Conservation (phyloP, 2,888 invertebrate species). For the Habroteleia sp. region DNA sequence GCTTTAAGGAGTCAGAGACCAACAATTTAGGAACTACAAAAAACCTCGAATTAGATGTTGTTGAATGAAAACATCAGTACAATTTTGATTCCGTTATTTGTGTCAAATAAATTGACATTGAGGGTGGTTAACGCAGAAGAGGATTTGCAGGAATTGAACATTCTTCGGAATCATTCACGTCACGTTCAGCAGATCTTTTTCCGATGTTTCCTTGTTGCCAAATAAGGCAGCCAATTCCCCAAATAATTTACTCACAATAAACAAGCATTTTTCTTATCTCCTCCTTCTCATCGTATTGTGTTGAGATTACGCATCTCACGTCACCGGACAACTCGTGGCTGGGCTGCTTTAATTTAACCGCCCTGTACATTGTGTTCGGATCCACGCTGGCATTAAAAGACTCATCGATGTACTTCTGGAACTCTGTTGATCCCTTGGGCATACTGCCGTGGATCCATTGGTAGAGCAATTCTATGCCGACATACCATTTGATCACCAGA, state of each 20-base stretch:
- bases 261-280: conserved; percentile 72
- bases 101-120: no score
- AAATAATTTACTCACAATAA: conserved; percentile 74
- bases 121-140: no score
- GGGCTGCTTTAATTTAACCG: conserved; percentile 86
- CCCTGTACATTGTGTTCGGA: conserved; percentile 86
- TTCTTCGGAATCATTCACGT: no score
- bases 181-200: conserved; percentile 14
- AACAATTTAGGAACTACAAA: no score
- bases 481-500: conserved; percentile 90
- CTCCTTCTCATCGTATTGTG: conserved; percentile 85
- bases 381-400: conserved; percentile 85
- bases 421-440: conserved; percentile 84
- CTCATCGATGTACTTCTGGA: conserved; percentile 81
- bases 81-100: no score
- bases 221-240: not conserved
- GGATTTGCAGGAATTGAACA: no score
- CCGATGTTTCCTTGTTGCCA: not conserved
- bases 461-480: conserved; percentile 86
- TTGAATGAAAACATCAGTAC: no score
- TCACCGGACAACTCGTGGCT: conserved; percentile 87
- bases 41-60: no score
- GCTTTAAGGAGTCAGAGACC: no score
- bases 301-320: conserved; percentile 88
- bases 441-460: conserved; percentile 89